These are phyloP conservation scores for Marisa cornuarietis DNA, from an alignment of 1,140 invertebrate species.

Conservation along the genomic window DNA sequence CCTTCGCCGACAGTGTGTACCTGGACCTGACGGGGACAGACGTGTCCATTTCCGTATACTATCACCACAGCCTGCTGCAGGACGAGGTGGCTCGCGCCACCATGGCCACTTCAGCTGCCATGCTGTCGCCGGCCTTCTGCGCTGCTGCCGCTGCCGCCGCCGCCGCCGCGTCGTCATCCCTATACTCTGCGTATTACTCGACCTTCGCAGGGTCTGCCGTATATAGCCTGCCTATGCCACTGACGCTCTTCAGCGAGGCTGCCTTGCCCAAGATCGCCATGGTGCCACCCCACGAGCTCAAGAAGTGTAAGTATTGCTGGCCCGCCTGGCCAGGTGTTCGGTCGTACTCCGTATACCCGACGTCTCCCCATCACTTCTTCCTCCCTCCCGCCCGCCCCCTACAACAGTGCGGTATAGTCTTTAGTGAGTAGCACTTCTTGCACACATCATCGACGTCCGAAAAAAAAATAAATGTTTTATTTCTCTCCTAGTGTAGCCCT, in stretches of 20 bases:
- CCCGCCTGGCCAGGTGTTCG: background rate
- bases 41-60: slow-evolving; percentile 58
- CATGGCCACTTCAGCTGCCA: slow-evolving; percentile 25
- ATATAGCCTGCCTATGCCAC: slow-evolving; percentile 21
- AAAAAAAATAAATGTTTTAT: no score
- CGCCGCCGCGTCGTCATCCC: slow-evolving; percentile 19
- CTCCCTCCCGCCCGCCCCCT: no score
- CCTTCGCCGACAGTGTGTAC: slow-evolving; percentile 54
- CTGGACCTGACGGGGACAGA: slow-evolving; percentile 62
- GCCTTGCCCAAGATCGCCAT: slow-evolving; percentile 52
- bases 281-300: slow-evolving; percentile 57
- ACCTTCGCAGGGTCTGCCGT: slow-evolving; percentile 3
- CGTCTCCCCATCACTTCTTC: background rate
- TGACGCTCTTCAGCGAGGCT: slow-evolving; percentile 42
- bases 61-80: slow-evolving; percentile 47
- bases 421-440: no score
- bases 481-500: no score
- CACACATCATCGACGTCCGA: no score
- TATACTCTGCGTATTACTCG: slow-evolving; percentile 22
- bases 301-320: slow-evolving; percentile 56
- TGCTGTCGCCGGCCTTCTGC: slow-evolving; percentile 9
- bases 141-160: slow-evolving; percentile 29
- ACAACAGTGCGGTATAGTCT: no score
- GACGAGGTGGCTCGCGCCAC: slow-evolving; percentile 25
- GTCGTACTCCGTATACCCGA: background rate